phyloP scores from a whole-genome alignment of 2,113 vertebrate genomes.

The Pagrus major region DNA sequence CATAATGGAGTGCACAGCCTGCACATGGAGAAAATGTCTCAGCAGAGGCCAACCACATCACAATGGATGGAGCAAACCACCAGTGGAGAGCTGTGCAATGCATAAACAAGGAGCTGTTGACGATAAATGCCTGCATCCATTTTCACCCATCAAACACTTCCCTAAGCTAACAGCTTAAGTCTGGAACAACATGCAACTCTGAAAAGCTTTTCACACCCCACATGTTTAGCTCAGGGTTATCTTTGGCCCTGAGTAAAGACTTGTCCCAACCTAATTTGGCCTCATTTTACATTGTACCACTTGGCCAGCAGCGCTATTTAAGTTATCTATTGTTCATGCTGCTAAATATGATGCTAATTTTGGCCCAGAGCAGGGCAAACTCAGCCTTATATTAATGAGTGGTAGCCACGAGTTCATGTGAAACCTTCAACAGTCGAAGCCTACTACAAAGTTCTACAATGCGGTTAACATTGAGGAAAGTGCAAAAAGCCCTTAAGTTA shows the following conservation, averaged over 20 bases:
- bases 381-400: conserved; percentile 33
- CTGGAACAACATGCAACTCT: conserved; percentile 58
- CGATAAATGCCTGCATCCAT: conserved; percentile 72
- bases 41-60: conserved; percentile 76
- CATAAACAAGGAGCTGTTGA: conserved; percentile 77
- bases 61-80: conserved; percentile 73
- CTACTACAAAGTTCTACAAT: conserved; percentile 17
- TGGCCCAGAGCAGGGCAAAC: conserved; percentile 25
- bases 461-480: conserved; percentile 17
- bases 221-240: conserved; percentile 51
- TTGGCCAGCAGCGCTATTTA: conserved; percentile 32
- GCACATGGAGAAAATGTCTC: conserved; percentile 81
- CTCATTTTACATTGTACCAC: conserved; percentile 34
- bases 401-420: conserved; percentile 24
- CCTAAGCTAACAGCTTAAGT: conserved; percentile 63
- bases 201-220: conserved; percentile 52
- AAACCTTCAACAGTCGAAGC: neutral
- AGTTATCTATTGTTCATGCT: conserved; percentile 51
- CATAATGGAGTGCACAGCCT: conserved; percentile 77
- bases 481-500: conserved; percentile 31
- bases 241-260: conserved; percentile 43
- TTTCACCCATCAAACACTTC: conserved; percentile 76
- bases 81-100: conserved; percentile 67
- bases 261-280: conserved; percentile 46
- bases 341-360: conserved; percentile 59